Evolutionary conservation across 2,888 invertebrate genomes (phyloP).

Genomic region (Salpingus planirostris): DNA sequence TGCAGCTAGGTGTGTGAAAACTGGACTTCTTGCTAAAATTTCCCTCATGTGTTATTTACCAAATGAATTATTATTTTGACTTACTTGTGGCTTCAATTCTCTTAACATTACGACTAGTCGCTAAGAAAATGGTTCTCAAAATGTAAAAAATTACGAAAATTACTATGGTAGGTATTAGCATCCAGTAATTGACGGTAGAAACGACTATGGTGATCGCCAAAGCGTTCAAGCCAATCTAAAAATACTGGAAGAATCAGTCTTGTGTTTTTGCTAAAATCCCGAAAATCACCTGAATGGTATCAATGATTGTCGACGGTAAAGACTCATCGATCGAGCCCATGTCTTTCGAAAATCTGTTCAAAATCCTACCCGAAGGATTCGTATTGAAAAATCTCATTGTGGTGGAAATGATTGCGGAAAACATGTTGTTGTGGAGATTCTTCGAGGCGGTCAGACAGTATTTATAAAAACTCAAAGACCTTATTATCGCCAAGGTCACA

Average conservation of each 20-base stretch:
- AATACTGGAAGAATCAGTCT: too few relatives aligned
- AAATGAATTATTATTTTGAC: constrained; percentile 25
- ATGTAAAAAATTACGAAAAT: constrained; percentile 53
- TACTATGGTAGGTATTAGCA: constrained; percentile 51
- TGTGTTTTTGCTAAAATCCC: too few relatives aligned
- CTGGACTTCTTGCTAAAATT: constrained; percentile 62
- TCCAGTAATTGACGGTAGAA: constrained; percentile 57
- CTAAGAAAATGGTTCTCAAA: constrained; percentile 55
- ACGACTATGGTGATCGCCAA: constrained; percentile 65
- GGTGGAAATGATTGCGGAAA: constrained; percentile 46
- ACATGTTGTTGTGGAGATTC: constrained; percentile 45
- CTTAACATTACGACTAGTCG: constrained; percentile 62
- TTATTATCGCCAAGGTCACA: constrained; percentile 40
- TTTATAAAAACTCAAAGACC: constrained; percentile 44
- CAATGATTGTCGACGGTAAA: constrained; percentile 1
- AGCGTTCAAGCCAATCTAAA: constrained; percentile 50
- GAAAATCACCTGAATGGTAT: constrained; percentile 2
- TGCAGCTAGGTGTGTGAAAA: constrained; percentile 68
- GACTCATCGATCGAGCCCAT: constrained; percentile 3
- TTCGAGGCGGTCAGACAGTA: constrained; percentile 46
- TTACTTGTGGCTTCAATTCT: constrained; percentile 58
- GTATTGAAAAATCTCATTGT: constrained; percentile 58
- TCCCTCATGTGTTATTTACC: neutral
- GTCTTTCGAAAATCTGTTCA: constrained; percentile 4
- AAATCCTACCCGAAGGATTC: constrained; percentile 47